Evolutionary conservation across 2,797 vertebrate genomes (phyloP).

Genomic region (Arrhamphus sclerolepis): DNA sequence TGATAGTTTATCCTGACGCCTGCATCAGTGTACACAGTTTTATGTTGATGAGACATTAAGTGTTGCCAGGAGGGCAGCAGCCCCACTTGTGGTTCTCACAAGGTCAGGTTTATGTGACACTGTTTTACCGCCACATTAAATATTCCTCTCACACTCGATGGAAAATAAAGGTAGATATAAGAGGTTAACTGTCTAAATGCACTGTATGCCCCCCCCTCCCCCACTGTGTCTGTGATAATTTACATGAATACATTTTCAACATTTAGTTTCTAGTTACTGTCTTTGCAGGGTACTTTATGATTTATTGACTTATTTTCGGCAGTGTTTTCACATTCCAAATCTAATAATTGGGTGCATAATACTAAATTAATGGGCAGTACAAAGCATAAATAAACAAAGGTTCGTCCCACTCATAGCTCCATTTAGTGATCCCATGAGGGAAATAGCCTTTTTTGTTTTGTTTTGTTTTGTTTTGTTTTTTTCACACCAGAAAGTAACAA

Average conservation of each 20-base stretch:
- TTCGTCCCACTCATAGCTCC: constrained; percentile 8
- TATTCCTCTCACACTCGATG: not conserved
- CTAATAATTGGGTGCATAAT: constrained; percentile 18
- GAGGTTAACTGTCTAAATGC: not conserved
- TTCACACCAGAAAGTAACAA: no score
- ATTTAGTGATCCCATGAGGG: not conserved
- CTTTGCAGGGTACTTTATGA: constrained; percentile 10
- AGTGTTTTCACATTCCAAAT: constrained; percentile 21
- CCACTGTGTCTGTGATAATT: not conserved
- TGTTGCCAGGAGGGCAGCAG: constrained; percentile 10
- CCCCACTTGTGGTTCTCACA: constrained; percentile 9
- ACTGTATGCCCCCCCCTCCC: not conserved
- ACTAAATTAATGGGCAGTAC: constrained; percentile 24
- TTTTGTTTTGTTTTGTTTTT: no score
- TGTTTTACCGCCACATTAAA: constrained; percentile 3
- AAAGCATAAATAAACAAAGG: constrained; percentile 12
- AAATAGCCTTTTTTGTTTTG: no score
- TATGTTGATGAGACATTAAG: constrained; percentile 48
- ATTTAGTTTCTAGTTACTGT: constrained; percentile 7
- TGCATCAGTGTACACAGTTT: constrained; percentile 42
- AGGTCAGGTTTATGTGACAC: constrained; percentile 24
- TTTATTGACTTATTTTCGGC: constrained; percentile 22
- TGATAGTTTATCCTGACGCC: constrained; percentile 21
- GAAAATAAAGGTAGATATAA: constrained; percentile 1
- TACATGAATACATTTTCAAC: constrained; percentile 14